These are phyloP conservation scores for Steinernema scapterisci DNA, from an alignment of 2,888 invertebrate species.

Conservation along the genomic window DNA sequence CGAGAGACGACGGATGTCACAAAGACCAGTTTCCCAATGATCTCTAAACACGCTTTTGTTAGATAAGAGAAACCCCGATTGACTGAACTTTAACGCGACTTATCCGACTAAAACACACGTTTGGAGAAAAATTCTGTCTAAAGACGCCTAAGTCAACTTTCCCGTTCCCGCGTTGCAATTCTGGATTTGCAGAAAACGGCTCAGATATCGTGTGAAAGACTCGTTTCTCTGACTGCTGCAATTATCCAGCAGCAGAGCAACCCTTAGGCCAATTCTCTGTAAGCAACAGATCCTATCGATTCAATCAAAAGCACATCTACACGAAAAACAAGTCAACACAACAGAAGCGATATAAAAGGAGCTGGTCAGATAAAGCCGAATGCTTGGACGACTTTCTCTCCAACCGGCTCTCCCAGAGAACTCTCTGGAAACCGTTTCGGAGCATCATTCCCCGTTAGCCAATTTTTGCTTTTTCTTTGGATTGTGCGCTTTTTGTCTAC, in stretches of 20 bases:
- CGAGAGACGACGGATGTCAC: neutral
- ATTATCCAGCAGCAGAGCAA: neutral
- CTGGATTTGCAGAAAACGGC: too few relatives aligned
- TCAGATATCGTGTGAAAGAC: neutral
- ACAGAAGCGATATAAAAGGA: neutral
- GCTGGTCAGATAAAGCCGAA: neutral
- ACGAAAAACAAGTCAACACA: constrained; percentile 18
- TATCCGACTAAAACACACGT: too few relatives aligned
- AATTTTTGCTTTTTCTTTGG: too few relatives aligned
- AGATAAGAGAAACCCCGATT: neutral
- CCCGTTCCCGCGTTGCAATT: too few relatives aligned
- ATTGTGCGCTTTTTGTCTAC: neutral
- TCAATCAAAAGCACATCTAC: neutral
- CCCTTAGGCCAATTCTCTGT: constrained; percentile 9
- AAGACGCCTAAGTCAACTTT: too few relatives aligned
- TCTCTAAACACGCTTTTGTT: neutral
- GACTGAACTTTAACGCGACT: too few relatives aligned
- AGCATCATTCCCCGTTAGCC: too few relatives aligned
- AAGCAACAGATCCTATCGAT: neutral
- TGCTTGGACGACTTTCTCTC: constrained; percentile 9
- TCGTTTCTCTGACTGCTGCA: neutral
- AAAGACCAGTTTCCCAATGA: constrained; percentile 5
- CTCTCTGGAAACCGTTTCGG: neutral
- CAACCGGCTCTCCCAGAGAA: neutral
- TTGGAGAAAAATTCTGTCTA: too few relatives aligned